Evolutionary conservation across 2,888 invertebrate genomes (phyloP), one percentile per base, ranked within the genome.

Genomic region (Zygaena filipendulae): DNA sequence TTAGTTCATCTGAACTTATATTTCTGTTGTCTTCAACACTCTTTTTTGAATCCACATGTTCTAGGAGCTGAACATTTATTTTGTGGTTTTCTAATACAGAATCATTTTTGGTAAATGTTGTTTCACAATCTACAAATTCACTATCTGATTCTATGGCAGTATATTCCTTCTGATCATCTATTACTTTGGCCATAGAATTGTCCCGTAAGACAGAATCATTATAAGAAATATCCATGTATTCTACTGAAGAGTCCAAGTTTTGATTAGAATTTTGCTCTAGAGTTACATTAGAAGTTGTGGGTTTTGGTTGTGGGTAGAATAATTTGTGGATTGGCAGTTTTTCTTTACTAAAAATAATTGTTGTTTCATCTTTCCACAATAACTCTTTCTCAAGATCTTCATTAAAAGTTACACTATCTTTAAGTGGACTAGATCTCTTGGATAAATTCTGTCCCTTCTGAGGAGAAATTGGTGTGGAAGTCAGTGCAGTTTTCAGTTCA

Each of bases 81-180:
- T n/a, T n/a, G n/a, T n/a, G n/a, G n/a, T n/a, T n/a, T n/a, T n/a
- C n/a, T n/a, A n/a, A 12, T 35, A 22, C 13, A 29, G 35, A 21
- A 26, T 60, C 59, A 48, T 52, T 54, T 37, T 64, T 64, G n/a
- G 52, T 57, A 35, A 72, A 59, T 40, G 69, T 70, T 27, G 71
- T 63, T 50, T 77, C 77, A 52, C 77, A 77, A 37, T 79, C 77
- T 20, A 69, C 43, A 62, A 77, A 77, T 36, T 75, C 75, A 46
- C 58, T 46, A 37, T 77, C 77, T 3, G 75, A 74, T 34, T 75
- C 74, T 14, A 35, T 29, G 29, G 16, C 14, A 23, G 11, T 20
- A 13, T 21, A 36, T 33, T 39, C 45, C 11, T 39, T 39, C 11
- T 13, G 25, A 27, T 24, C 21, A 29, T 32, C 36, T 27, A n/a